A percentile compares a stretch with the other conserved stretches of the same genome.
These are phyloP conservation scores for Rhinophrynus dorsalis DNA, from an alignment of 2,797 vertebrate genomes.

Conservation along the genomic window DNA sequence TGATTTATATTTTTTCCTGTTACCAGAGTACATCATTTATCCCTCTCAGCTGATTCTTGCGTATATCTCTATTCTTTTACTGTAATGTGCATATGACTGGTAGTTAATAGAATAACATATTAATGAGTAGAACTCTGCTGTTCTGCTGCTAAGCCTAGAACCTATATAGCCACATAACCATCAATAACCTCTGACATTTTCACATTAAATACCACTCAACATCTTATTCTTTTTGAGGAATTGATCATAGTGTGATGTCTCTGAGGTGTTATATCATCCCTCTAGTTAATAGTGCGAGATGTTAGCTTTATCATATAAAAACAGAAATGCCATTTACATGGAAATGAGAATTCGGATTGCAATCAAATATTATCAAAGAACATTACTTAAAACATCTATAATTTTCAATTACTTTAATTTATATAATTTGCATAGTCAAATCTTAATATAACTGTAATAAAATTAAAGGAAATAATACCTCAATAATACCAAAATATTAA, in stretches of 20 bases:
- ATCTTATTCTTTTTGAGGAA: conserved; percentile 13
- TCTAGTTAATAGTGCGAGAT: conserved; percentile 18
- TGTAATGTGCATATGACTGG: not conserved
- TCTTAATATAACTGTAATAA: not conserved
- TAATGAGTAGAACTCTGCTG: not conserved
- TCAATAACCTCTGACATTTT: conserved; percentile 16
- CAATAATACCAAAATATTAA: too few species aligned
- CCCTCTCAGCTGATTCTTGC: not conserved
- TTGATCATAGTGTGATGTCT: conserved; percentile 8
- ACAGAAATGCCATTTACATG: too few species aligned
- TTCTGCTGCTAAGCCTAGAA: conserved; percentile 23
- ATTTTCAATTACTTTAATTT: not conserved
- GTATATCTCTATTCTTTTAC: not conserved
- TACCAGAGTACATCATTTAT: too few species aligned
- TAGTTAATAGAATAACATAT: conserved; percentile 4
- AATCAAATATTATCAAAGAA: conserved; percentile 10
- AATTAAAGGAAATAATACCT: too few species aligned
- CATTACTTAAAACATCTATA: not conserved
- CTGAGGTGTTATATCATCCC: conserved; percentile 20
- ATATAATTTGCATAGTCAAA: conserved; percentile 26
- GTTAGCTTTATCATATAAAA: conserved; percentile 21
- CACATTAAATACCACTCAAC: conserved; percentile 14
- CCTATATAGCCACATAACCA: conserved; percentile 13
- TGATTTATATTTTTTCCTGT: too few species aligned
- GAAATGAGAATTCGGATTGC: conserved; percentile 24